Conservation (phyloP, 2,888 invertebrate genomes). For the Parnassius apollo region DNA sequence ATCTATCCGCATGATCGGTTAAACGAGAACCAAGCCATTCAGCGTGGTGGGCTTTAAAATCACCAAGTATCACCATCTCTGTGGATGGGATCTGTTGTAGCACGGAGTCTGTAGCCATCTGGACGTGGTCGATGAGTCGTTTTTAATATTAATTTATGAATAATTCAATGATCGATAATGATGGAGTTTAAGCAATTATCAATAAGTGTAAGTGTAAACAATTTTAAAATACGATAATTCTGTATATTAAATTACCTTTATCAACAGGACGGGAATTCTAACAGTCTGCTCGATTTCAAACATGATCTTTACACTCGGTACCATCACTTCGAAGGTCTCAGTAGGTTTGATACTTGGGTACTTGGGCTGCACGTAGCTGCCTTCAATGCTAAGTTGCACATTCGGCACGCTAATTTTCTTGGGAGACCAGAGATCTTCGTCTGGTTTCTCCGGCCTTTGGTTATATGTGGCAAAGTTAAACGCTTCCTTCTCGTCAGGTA, state of each 20-base stretch:
- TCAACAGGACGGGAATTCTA: conserved; percentile 60
- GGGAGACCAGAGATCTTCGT: conserved; percentile 87
- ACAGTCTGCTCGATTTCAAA: conserved; percentile 82
- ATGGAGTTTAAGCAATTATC: no score
- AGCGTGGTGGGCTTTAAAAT: no score
- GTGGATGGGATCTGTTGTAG: no score
- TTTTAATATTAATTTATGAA: no score
- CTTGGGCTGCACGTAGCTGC: conserved; percentile 58
- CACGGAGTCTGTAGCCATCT: no score
- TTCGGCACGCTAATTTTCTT: conserved; percentile 80
- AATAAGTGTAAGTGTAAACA: no score
- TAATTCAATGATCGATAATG: no score
- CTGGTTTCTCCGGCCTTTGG: conserved; percentile 58
- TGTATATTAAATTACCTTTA: conserved; percentile 49
- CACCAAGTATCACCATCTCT: no score
- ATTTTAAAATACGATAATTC: no score
- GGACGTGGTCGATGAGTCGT: no score
- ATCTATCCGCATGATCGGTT: no score
- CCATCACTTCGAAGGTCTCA: conserved; percentile 74
- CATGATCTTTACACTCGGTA: conserved; percentile 82
- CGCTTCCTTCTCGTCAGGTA: conserved; percentile 73
- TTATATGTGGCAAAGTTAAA: conserved; percentile 70
- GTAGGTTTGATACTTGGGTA: conserved; percentile 62
- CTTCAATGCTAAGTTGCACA: conserved; percentile 51
- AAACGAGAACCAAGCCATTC: no score